Evolutionary conservation across 2,888 invertebrate genomes (phyloP).

Genomic region (Stomorhina lunata): DNA sequence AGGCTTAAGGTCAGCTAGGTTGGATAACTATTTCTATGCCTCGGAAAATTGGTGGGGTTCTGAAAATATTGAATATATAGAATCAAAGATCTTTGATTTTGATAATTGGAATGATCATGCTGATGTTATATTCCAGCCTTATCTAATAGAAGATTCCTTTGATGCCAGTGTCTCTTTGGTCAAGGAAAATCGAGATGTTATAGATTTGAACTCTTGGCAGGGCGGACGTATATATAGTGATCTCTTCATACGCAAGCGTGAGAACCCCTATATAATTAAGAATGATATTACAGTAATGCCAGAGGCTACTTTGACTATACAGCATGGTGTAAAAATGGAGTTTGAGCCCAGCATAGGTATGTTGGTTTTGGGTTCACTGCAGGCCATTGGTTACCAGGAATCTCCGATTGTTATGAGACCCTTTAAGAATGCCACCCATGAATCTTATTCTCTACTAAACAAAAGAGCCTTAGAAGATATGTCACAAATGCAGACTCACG

Average conservation of each 20-base stretch:
- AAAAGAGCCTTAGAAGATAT: conserved; percentile 82
- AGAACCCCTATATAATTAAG: conserved; percentile 88
- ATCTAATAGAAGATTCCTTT: conserved; percentile 87
- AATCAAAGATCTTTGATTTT: conserved; percentile 95
- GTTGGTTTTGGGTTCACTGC: conserved; percentile 93
- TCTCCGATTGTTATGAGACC: conserved; percentile 90
- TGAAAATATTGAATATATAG: conserved; percentile 86
- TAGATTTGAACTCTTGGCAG: conserved; percentile 84
- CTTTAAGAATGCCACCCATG: conserved; percentile 72
- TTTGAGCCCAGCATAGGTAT: conserved; percentile 98
- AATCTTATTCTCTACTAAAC: conserved; percentile 70
- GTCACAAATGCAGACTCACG: conserved; percentile 78
- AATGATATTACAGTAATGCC: conserved; percentile 99
- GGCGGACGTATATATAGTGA: conserved; percentile 89
- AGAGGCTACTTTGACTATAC: conserved; percentile 90
- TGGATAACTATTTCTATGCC: conserved; percentile 92
- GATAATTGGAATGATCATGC: conserved; percentile 99
- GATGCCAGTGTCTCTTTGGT: conserved; percentile 88
- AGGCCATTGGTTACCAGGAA: conserved; percentile 89
- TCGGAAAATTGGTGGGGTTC: conserved; percentile 99
- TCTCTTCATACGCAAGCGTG: conserved; percentile 83
- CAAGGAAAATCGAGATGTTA: conserved; percentile 77
- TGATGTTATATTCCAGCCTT: conserved; percentile 94
- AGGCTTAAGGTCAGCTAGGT: conserved; percentile 92
- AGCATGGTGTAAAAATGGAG: conserved; percentile 93